Conservation (phyloP, 1,140 invertebrate genomes). For the Dreissena polymorpha region DNA sequence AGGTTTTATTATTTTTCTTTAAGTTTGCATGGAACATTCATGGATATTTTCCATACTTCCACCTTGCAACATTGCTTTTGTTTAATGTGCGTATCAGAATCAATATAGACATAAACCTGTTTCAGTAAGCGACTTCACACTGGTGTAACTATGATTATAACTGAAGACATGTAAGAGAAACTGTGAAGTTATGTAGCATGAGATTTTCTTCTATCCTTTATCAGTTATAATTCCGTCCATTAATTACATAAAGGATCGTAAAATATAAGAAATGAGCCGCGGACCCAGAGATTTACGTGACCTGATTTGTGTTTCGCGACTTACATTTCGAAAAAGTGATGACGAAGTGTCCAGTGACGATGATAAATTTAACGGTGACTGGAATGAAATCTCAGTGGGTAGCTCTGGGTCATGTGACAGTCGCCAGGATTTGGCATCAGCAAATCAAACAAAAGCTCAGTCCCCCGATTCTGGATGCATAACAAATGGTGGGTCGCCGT, state of each 20-base stretch:
- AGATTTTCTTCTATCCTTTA: neutral
- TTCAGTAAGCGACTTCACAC: neutral
- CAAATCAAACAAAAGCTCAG: neutral
- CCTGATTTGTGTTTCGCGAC: constrained; percentile 49
- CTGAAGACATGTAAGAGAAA: neutral
- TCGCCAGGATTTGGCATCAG: constrained; percentile 19
- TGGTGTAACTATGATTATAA: too few species aligned
- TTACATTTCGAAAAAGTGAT: constrained; percentile 50
- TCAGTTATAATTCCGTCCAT: constrained; percentile 35
- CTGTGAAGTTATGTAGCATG: neutral
- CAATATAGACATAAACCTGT: constrained; percentile 33
- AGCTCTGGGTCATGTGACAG: constrained; percentile 54
- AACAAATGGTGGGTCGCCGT: constrained; percentile 72
- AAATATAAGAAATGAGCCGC: constrained; percentile 35
- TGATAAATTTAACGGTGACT: constrained; percentile 30
- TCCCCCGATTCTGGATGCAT: constrained; percentile 76
- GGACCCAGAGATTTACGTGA: constrained; percentile 51
- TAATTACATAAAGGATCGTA: neutral
- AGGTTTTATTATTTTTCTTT: constrained; percentile 44
- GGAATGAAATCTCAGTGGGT: constrained; percentile 39
- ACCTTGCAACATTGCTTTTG: constrained; percentile 21
- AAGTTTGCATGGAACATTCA: constrained; percentile 38
- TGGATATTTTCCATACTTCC: constrained; percentile 22
- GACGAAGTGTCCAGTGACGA: constrained; percentile 43
- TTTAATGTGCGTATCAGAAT: constrained; percentile 33